These are phyloP conservation scores for Thomomys bottae DNA, from an alignment of 2,113 vertebrate genomes.

Conservation along the genomic window DNA sequence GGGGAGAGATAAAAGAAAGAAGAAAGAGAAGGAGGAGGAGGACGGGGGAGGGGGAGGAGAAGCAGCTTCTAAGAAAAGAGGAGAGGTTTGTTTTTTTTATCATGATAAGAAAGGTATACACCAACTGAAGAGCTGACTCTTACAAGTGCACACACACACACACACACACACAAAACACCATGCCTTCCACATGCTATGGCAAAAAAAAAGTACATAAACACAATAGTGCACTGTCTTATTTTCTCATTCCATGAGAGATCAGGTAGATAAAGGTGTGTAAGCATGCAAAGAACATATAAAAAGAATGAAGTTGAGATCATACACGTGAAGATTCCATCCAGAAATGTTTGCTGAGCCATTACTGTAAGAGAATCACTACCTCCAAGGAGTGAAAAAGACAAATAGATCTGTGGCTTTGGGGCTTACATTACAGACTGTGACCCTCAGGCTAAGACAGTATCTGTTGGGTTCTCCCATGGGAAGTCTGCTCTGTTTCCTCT, in stretches of 20 bases:
- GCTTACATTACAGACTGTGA: neutral
- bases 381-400: neutral
- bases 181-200: neutral
- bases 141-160: neutral
- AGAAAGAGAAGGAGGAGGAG: neutral
- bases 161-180: neutral
- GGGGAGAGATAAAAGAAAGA: neutral
- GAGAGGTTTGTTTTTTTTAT: neutral
- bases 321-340: neutral
- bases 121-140: neutral
- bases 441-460: neutral
- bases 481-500: neutral
- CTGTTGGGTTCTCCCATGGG: neutral
- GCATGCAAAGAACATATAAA: neutral
- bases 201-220: neutral
- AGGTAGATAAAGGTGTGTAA: neutral
- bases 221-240: neutral
- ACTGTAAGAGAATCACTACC: neutral
- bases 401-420: neutral
- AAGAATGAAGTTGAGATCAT: neutral
- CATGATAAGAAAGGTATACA: neutral
- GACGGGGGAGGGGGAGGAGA: neutral
- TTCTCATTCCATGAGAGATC: neutral
- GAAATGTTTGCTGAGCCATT: neutral
- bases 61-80: neutral